Evolutionary conservation across 2,113 vertebrate species (phyloP), one percentile per base, ranked within the genome.

Genomic region (Ctenodactylus gundi): DNA sequence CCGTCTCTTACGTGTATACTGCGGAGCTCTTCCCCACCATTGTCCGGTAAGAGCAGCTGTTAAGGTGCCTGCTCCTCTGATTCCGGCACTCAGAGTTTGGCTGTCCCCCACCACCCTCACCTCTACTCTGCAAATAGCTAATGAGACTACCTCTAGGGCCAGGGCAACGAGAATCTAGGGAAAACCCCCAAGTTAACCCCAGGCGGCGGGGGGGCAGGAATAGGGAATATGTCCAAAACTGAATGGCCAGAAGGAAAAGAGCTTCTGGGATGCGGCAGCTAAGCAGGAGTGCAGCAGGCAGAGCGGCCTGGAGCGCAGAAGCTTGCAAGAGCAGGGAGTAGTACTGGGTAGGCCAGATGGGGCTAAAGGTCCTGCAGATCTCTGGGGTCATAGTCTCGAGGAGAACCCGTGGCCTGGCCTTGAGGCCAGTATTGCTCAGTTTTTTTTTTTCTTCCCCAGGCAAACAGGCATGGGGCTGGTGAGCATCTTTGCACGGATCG

Each of bases 1-100:
- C 98, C 31, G 96, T 98, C 49, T 98, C 98, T 41, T 99, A 98
- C 0, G 91, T 99, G 84, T 99, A 99, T 25, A 75, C 98, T 0
- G 98, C 99, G 34, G 99, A 99, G 95, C 96, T 99, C 39, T 99
- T 99, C 94, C 99, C 99, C 7, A 99, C 99, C 0, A 0, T 98
- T 0, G 2, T 99, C 92, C 98, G 99, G 99, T 99, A 97, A 98
- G 95, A 0, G 17, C 2, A 31, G 39, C 34, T 0, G 4, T 20
- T 14, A 3, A 8, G 9, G 1, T 36, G 20, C 27, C 18, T 12
- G 23, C 41, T 44, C 5, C 64, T 60, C 55, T 49, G 55, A 57
- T 34, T 14, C 41, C 0, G 6, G 25, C 2, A 31, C 65, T 27
- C 39, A 34, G 36, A 11, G 21, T 29, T 27, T 55, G 44, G n/a